These are phyloP conservation scores for Gopherus flavomarginatus DNA, from an alignment of 2,113 vertebrate genomes.

Conservation along the genomic window DNA sequence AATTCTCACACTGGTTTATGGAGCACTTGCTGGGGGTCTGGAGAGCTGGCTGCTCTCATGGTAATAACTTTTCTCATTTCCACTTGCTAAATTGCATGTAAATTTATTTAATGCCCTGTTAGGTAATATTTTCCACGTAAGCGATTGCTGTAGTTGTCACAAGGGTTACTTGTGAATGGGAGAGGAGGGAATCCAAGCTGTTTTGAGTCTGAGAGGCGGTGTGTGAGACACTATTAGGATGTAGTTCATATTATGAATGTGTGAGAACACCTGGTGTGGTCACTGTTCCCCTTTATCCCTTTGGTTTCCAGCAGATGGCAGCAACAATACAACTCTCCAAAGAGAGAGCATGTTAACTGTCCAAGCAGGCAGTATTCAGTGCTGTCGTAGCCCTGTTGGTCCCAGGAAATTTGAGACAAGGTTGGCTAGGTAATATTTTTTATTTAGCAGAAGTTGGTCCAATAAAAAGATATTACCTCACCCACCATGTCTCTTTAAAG, in stretches of 20 bases:
- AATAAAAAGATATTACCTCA: neutral
- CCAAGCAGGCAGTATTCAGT: neutral
- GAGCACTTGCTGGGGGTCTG: neutral
- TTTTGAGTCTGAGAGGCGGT: neutral
- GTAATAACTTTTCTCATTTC: neutral
- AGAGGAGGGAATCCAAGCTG: neutral
- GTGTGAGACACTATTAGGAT: neutral
- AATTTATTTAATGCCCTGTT: neutral
- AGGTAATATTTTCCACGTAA: neutral
- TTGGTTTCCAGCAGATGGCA: conserved; percentile 76
- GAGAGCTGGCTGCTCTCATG: neutral
- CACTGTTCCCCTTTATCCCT: neutral
- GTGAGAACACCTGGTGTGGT: neutral
- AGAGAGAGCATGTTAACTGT: neutral
- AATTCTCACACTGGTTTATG: neutral
- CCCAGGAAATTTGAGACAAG: neutral
- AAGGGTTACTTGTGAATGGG: neutral
- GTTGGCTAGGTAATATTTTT: neutral
- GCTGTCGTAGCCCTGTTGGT: neutral
- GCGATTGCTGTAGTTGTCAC: neutral
- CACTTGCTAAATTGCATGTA: accelerated
- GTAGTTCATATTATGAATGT: neutral
- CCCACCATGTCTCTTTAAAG: neutral
- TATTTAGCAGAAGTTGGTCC: no score
- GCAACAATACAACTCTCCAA: neutral